A percentile compares a stretch with the other conserved stretches of the same genome.
Conservation (phyloP, 2,113 vertebrate genomes). For the Dicentrarchus labrax region DNA sequence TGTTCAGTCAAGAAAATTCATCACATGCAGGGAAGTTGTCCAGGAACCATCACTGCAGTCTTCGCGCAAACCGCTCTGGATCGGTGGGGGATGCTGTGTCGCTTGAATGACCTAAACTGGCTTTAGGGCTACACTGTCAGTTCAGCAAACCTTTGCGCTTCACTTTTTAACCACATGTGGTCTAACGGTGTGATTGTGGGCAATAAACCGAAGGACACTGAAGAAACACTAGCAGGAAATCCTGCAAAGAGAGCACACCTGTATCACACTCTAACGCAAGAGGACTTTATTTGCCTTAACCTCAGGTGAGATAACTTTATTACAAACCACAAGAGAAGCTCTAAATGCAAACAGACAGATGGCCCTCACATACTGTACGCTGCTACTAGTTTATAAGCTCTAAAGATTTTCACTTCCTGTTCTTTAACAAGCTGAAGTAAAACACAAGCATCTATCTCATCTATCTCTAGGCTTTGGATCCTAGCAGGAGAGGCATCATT, state of each 20-base stretch:
- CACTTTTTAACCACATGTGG: conserved; percentile 19
- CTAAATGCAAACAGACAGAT: conserved; percentile 35
- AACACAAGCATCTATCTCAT: conserved; percentile 24
- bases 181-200: conserved; percentile 30
- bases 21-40: conserved; percentile 10
- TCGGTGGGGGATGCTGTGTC: conserved; percentile 14
- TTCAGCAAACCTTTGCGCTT: conserved; percentile 20
- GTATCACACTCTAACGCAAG: conserved; percentile 4
- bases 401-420: conserved; percentile 35
- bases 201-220: conserved; percentile 42
- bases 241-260: conserved; percentile 35
- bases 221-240: neutral
- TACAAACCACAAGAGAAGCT: conserved; percentile 12
- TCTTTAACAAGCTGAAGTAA: conserved; percentile 46
- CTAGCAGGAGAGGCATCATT: conserved; percentile 69
- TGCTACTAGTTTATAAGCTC: conserved; percentile 14
- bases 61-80: conserved; percentile 6
- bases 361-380: neutral
- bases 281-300: conserved; percentile 3
- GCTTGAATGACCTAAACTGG: conserved; percentile 26
- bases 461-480: conserved; percentile 63
- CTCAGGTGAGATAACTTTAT: conserved; percentile 32
- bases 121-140: conserved; percentile 31
- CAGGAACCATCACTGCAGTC: neutral
- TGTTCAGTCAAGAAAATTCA: conserved; percentile 37